Evolutionary conservation across 2,797 vertebrate genomes (phyloP).

Genomic region (Rhynchotus rufescens): DNA sequence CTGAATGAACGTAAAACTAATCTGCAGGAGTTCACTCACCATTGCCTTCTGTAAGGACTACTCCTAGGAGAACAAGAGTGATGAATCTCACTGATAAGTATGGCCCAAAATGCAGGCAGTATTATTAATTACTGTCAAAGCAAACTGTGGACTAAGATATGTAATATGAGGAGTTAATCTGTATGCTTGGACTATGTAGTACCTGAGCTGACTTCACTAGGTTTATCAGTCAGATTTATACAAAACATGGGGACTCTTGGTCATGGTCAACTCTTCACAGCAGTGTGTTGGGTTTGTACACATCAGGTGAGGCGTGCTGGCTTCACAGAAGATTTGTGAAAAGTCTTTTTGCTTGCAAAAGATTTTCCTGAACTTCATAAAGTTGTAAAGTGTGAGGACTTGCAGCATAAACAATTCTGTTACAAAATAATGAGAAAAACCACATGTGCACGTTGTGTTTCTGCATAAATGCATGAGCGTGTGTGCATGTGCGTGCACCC

Average conservation of each 20-base stretch:
- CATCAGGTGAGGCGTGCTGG: neutral
- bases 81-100: neutral
- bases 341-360: neutral
- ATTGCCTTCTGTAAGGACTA: neutral
- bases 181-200: rapidly evolving
- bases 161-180: neutral
- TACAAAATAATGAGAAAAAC: neutral
- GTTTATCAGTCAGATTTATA: neutral
- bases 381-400: neutral
- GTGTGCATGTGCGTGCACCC: neutral
- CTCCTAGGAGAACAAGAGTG: neutral
- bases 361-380: neutral
- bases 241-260: neutral
- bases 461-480: neutral
- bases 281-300: neutral
- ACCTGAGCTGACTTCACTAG: neutral
- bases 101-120: neutral
- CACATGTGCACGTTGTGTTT: too few relatives aligned
- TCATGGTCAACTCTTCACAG: neutral
- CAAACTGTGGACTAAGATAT: neutral
- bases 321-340: neutral
- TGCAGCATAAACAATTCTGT: neutral
- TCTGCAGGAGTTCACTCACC: neutral
- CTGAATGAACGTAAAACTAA: neutral
- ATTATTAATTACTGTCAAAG: neutral